A percentile compares a stretch with the other conserved stretches of the same genome.
Conservation (phyloP, 2,888 invertebrate species). For the Flexamia atlantica region DNA sequence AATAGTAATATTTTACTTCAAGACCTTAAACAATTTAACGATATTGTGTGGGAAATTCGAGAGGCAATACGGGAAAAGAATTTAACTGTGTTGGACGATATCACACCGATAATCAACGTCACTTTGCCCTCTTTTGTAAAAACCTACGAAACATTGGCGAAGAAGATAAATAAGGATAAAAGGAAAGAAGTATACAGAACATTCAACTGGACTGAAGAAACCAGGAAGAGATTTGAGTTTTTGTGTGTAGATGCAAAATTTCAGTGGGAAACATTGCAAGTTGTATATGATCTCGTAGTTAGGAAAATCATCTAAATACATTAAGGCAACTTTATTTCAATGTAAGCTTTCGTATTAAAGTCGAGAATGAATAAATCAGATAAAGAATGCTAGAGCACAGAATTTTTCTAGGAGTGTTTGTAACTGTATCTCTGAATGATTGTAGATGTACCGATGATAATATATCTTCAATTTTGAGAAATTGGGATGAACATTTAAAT, state of each 20-base stretch:
- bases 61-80: constrained; percentile 42
- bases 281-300: constrained; percentile 18
- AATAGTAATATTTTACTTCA: not conserved
- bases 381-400: not conserved
- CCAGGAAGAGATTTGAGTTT: constrained; percentile 23
- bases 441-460: not conserved
- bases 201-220: constrained; percentile 50
- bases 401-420: not conserved
- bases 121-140: constrained; percentile 39
- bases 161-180: constrained; percentile 39
- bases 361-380: not conserved
- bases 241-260: constrained; percentile 48
- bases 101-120: constrained; percentile 39
- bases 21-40: constrained; percentile 34
- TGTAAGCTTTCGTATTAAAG: too few species aligned
- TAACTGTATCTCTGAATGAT: not conserved
- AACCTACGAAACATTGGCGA: constrained; percentile 37
- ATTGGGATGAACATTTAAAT: constrained; percentile 1
- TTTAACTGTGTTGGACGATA: constrained; percentile 31
- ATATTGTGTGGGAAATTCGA: constrained; percentile 34
- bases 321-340: too few species aligned
- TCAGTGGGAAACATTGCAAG: constrained; percentile 50
- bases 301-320: constrained; percentile 38
- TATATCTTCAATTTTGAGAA: constrained; percentile 3
- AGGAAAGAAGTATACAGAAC: constrained; percentile 27